A percentile compares a stretch with the other conserved stretches of the same genome.
Conservation (phyloP, 2,888 invertebrate species). For the Philopedon plagiatum region DNA sequence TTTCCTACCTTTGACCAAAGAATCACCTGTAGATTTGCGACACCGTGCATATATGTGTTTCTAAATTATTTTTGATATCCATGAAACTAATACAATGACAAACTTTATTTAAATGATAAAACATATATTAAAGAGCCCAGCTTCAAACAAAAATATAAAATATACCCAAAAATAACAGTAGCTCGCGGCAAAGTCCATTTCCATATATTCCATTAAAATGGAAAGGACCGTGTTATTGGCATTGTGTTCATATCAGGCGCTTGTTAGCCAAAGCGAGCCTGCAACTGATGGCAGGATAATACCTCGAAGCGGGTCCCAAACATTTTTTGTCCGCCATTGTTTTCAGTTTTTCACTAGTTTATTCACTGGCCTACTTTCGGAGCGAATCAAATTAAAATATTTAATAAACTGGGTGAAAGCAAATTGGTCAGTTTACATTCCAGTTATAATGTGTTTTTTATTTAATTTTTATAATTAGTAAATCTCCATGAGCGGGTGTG, state of each 20-base stretch:
- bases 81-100: too few relatives aligned
- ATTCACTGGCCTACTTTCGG: constrained; percentile 49
- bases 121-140: neutral
- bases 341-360: constrained; percentile 62
- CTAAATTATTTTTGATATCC: too few relatives aligned
- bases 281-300: constrained; percentile 67
- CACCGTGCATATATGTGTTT: too few relatives aligned
- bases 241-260: constrained; percentile 64
- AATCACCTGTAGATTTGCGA: too few relatives aligned
- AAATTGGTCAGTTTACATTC: neutral
- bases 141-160: constrained; percentile 10
- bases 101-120: neutral
- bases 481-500: too few relatives aligned
- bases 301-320: constrained; percentile 62
- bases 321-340: constrained; percentile 64
- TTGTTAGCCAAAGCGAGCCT: constrained; percentile 60
- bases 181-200: constrained; percentile 30
- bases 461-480: neutral
- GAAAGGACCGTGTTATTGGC: constrained; percentile 62
- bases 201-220: constrained; percentile 38
- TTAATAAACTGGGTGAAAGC: neutral
- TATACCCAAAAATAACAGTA: constrained; percentile 13
- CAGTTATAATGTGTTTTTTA: neutral
- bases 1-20: too few relatives aligned
- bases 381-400: constrained; percentile 24